phyloP scores from a whole-genome alignment of 2,888 invertebrate genomes.

The Synergus gifuensis region DNA sequence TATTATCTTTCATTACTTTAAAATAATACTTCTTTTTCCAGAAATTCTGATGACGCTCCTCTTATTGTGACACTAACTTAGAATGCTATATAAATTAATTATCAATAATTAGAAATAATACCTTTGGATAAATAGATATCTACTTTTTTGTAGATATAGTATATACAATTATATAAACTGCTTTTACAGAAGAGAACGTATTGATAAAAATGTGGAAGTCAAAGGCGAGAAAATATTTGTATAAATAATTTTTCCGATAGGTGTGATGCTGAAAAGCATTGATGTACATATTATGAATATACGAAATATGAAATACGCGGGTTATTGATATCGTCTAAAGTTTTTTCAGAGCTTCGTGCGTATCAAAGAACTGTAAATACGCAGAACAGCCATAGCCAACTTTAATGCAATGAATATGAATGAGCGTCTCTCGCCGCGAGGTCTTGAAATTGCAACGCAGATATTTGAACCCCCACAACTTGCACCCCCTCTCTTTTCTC shows the following conservation, averaged over 20 bases:
- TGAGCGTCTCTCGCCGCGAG: constrained; percentile 56
- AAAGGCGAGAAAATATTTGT: constrained; percentile 31
- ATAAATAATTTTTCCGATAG: constrained; percentile 21
- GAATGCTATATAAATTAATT: no score
- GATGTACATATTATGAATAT: constrained; percentile 29
- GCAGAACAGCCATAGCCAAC: constrained; percentile 51
- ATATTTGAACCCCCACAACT: constrained; percentile 59
- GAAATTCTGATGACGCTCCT: no score
- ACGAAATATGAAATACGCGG: constrained; percentile 28
- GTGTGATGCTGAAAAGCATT: constrained; percentile 36
- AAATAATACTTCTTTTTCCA: no score
- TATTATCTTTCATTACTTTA: neutral
- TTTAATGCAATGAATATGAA: constrained; percentile 67
- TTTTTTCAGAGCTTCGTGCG: constrained; percentile 24
- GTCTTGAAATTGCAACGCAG: constrained; percentile 60
- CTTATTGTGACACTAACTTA: no score
- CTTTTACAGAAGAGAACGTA: constrained; percentile 1
- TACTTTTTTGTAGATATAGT: neutral
- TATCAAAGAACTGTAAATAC: constrained; percentile 53
- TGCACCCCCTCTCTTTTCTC: constrained; percentile 39
- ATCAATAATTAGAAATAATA: no score
- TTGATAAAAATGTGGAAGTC: constrained; percentile 12
- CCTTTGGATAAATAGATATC: neutral
- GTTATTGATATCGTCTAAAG: constrained; percentile 34
- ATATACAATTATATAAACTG: neutral